Conservation (phyloP, 2,888 invertebrate species). For the Ariolimax columbianus region DNA sequence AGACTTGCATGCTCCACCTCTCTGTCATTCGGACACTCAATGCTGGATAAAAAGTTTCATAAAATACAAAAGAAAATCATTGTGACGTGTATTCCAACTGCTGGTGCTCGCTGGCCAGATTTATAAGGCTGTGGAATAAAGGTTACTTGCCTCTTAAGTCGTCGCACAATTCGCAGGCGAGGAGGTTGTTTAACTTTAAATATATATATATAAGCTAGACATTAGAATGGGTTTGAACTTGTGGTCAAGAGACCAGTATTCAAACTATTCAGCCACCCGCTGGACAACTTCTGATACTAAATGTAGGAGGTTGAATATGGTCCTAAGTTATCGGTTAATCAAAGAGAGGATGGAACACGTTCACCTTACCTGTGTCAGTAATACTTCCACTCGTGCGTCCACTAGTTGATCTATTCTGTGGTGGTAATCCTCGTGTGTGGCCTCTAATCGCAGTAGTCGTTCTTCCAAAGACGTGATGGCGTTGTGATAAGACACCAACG, state of each 20-base stretch:
- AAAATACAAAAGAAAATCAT: too few species aligned
- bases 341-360: background rate
- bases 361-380: constrained; percentile 31
- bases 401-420: constrained; percentile 15
- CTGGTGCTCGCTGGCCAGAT: too few species aligned
- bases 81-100: too few species aligned
- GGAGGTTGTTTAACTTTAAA: background rate
- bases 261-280: background rate
- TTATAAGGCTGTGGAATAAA: too few species aligned
- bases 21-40: too few species aligned
- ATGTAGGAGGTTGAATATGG: too few species aligned
- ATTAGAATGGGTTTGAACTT: background rate
- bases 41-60: too few species aligned
- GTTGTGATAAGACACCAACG: constrained; percentile 56
- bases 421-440: constrained; percentile 40
- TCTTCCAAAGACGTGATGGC: constrained; percentile 55
- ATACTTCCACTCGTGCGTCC: background rate
- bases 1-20: too few species aligned
- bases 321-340: background rate
- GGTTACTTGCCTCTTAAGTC: too few species aligned
- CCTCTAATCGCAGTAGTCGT: constrained; percentile 52
- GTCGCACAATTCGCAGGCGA: too few species aligned
- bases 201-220: background rate
- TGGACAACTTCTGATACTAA: too few species aligned
- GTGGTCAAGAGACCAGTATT: too few species aligned